Base-by-base conservation (phyloP, 2,888 invertebrate species). In the Cataglyphis livida region DNA sequence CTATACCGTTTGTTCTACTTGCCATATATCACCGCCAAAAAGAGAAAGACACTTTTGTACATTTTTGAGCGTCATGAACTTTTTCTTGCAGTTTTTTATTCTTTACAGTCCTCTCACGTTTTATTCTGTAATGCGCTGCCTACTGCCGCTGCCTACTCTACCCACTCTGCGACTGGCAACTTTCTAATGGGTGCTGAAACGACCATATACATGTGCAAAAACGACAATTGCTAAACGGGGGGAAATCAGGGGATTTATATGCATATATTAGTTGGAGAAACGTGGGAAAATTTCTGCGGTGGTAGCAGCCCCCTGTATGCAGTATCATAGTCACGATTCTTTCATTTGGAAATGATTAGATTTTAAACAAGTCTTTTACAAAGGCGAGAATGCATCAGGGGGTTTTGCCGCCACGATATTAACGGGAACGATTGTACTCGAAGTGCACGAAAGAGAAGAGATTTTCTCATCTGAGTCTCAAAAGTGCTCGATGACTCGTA, bases 121-220 rank as follows among this genome's bases (percentile, higher is more conserved):
- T 95, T 94, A 95, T 94, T 95, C 90, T 92, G 90, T 92, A 92
- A 91, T 92, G 91, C 92, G 92, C 93, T 91, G 91, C 90, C 92
- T 92, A 91, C 89, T 88, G 92, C 92, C 91, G 92, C 92, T 92
- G 92, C 91, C 92, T 92, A 51, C 48, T 91, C 91, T 92, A 91
- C 92, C 76, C 91, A 91, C 92, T 87, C 90, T 91, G 90, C 91
- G 89, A 91, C 89, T 88, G 89, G 91, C 92, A 89, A 90, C 90
- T 92, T 90, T 92, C 88, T 90, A 87, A 90, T 84, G 88, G 89
- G 90, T 85, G 90, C 91, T 87, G 90, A 88, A 85, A 66, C 84
- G 66, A 84, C 85, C 66, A 84, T 61, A 79, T 44, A 73, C 35
- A 70, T 51, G 41, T 59, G 57, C 57, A 41, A 71, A 61, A 61